Evolutionary conservation across 2,888 invertebrate species (phyloP), one percentile per base, ranked within the genome.

Genomic region (Tipula lateralis): DNA sequence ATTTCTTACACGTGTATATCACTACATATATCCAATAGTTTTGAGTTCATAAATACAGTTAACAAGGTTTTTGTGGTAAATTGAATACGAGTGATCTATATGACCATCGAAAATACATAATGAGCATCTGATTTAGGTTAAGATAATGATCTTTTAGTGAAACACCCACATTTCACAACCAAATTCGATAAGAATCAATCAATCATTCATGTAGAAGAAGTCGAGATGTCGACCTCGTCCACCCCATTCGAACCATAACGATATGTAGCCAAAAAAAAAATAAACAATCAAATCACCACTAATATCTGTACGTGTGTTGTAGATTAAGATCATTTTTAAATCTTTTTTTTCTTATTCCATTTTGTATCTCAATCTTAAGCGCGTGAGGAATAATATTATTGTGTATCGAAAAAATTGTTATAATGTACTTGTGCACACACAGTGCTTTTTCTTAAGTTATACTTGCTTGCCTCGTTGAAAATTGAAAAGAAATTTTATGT

Each of bases 401-500:
- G 12, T 66, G 9, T 24, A 24, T 24, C 66, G 66, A 66, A 24
- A 66, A n/a, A 66, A 66, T 66, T 19, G 66, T 5, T n/a, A 44
- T 19, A 13, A 1, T 39, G 44, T 44, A 44, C 44, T 66, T 66
- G 24, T n/a, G n/a, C n/a, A n/a, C n/a, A n/a, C 24, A 66, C 66
- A 44, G 44, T 44, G 44, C 44, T 44, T 44, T 44, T 44, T 3
- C 44, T 44, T 44, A 44, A 44, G 44, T 66, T n/a, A n/a, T n/a
- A n/a, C n/a, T n/a, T 66, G 66, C 66, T 66, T 66, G 66, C 66
- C 66, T 66, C 24, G 66, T 66, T 66, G 24, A 66, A 66, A 66
- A 66, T 66, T 66, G 66, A 66, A 66, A 66, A 66, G 66, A 66
- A 66, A 66, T 66, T 66, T 66, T 9, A 66, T 66, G 66, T 66